These are phyloP conservation scores for Ochotona princeps DNA, from an alignment of 2,113 vertebrate species.

Conservation along the genomic window DNA sequence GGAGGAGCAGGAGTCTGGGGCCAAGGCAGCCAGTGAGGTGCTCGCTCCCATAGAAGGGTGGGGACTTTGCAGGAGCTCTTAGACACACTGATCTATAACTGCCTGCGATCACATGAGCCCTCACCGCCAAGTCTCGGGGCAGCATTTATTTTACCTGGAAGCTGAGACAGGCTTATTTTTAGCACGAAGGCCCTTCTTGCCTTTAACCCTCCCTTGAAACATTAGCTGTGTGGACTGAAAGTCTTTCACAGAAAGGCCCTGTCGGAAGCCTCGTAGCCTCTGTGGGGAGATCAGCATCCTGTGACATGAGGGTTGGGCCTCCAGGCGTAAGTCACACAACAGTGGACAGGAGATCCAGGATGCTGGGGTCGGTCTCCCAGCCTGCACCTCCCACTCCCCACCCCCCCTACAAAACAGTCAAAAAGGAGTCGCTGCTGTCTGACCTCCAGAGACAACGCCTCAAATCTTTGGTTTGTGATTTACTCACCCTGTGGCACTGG, in stretches of 20 bases:
- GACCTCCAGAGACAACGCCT: neutral
- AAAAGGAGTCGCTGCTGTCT: neutral
- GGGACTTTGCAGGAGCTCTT: neutral
- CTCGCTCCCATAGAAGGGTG: conserved; percentile 2
- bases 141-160: conserved; percentile 36
- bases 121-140: conserved; percentile 27
- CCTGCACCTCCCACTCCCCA: neutral
- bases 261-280: neutral
- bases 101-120: conserved; percentile 28
- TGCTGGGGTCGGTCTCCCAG: neutral
- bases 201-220: conserved; percentile 61
- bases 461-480: neutral
- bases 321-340: conserved; percentile 35
- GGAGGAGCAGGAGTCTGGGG: neutral
- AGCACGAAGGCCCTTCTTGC: neutral
- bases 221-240: conserved; percentile 19
- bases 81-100: conserved; percentile 38
- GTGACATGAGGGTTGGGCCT: neutral
- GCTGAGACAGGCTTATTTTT: conserved; percentile 28
- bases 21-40: fast-evolving
- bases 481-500: neutral
- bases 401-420: neutral
- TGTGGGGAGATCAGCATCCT: neutral
- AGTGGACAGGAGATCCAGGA: neutral
- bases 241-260: neutral